phyloP scores from a whole-genome alignment of 2,888 invertebrate genomes.

The Cynaeus angustus region DNA sequence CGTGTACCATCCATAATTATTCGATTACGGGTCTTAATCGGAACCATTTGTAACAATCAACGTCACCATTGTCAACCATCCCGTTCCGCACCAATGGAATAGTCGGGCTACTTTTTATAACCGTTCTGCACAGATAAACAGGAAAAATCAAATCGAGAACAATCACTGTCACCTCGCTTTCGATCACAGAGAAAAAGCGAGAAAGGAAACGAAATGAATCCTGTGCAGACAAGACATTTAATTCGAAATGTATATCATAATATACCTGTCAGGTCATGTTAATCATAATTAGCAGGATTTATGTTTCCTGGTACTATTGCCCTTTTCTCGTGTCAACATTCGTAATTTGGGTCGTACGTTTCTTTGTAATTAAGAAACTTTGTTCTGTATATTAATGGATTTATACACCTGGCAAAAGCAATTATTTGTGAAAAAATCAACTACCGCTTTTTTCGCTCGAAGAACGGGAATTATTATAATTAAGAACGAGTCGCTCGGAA shows the following conservation, averaged over 20 bases:
- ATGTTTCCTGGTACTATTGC: constrained; percentile 42
- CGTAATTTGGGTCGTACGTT: constrained; percentile 31
- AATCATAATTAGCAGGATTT: constrained; percentile 44
- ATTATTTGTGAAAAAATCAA: constrained; percentile 23
- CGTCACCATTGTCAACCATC: constrained; percentile 50
- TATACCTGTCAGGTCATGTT: constrained; percentile 24
- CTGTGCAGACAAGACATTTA: constrained; percentile 17
- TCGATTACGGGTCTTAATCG: constrained; percentile 51
- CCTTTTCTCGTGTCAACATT: constrained; percentile 23
- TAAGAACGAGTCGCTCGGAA: not conserved
- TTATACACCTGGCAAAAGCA: constrained; percentile 27
- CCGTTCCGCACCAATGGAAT: constrained; percentile 37
- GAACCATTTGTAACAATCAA: constrained; percentile 56
- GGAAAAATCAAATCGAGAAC: constrained; percentile 27
- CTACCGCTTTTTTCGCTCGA: constrained; percentile 1
- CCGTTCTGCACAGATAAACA: constrained; percentile 37
- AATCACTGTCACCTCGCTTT: constrained; percentile 31
- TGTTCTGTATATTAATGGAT: constrained; percentile 27
- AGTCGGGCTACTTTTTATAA: constrained; percentile 35
- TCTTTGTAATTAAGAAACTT: constrained; percentile 22
- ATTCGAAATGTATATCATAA: constrained; percentile 31
- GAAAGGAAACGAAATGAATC: constrained; percentile 38
- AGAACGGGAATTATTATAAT: constrained; percentile 16
- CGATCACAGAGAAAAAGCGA: constrained; percentile 21
- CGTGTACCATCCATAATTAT: constrained; percentile 43